Percentiles rank a stretch among this genome's conserved stretches.
Evolutionary conservation across 2,113 vertebrate genomes (phyloP).

Genomic region (Prunella himalayana): DNA sequence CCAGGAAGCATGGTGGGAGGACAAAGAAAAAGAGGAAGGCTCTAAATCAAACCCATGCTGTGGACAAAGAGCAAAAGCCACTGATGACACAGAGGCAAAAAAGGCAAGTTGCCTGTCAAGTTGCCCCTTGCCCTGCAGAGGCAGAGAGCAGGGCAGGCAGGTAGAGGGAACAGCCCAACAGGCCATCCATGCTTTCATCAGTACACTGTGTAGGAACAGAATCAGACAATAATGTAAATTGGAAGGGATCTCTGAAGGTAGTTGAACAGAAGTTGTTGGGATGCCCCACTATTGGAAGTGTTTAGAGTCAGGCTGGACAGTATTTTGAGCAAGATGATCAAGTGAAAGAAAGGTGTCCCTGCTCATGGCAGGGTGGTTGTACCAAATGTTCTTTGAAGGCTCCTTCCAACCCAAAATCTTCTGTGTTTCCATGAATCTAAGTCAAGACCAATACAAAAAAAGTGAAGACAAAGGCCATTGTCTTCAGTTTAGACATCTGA

Average conservation of each 20-base stretch:
- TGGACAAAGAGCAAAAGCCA: background rate
- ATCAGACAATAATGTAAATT: background rate
- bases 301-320: background rate
- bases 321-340: background rate
- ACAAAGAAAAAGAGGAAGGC: background rate
- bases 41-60: background rate
- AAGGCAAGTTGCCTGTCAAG: background rate
- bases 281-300: background rate
- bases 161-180: background rate
- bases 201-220: background rate
- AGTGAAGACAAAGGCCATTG: background rate
- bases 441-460: background rate
- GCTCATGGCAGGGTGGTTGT: background rate
- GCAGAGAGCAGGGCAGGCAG: background rate
- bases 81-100: accelerated
- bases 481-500: background rate
- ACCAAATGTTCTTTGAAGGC: background rate
- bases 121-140: background rate
- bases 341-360: background rate
- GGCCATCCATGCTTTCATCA: background rate
- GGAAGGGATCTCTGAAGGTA: background rate
- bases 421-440: background rate
- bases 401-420: background rate
- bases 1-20: background rate
- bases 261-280: background rate